Conservation (phyloP, 2,888 invertebrate genomes). For the Hirtodrosophila duncani region DNA sequence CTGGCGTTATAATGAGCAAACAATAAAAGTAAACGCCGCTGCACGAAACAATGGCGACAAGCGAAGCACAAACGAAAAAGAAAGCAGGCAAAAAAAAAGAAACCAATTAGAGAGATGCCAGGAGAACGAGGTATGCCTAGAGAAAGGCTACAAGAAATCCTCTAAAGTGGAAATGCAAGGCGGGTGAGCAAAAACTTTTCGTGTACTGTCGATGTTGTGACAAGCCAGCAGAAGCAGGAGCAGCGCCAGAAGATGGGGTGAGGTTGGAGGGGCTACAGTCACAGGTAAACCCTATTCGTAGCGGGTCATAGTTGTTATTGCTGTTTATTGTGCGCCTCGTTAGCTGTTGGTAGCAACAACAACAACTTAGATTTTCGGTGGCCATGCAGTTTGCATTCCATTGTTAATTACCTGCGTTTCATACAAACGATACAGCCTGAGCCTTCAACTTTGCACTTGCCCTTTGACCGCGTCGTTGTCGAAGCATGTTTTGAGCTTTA, state of each 20-base stretch:
- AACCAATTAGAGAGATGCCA: neutral
- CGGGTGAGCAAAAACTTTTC: conserved; percentile 39
- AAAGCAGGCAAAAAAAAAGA: conserved; percentile 1
- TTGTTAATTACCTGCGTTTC: conserved; percentile 72
- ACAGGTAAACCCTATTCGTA: no score
- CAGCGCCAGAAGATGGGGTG: conserved; percentile 1
- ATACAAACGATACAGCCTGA: no score
- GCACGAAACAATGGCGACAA: conserved; percentile 61
- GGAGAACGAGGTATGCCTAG: no score
- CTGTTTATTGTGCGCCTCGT: conserved; percentile 60
- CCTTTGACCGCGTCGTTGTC: conserved; percentile 14
- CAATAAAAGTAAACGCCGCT: conserved; percentile 67
- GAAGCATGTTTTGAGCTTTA: neutral
- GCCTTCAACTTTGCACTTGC: conserved; percentile 55
- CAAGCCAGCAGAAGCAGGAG: conserved; percentile 34
- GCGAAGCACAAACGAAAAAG: neutral
- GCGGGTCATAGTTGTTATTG: no score
- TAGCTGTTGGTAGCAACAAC: conserved; percentile 31
- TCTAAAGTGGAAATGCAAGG: conserved; percentile 34
- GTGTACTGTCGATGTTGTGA: conserved; percentile 65
- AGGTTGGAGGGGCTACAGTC: neutral
- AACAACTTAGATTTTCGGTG: conserved; percentile 21
- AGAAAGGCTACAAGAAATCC: neutral
- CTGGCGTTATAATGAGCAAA: conserved; percentile 60
- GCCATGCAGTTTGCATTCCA: conserved; percentile 69